Evolutionary conservation across 2,888 invertebrate species (phyloP), one percentile per base, ranked within the genome.

Genomic region (Lepidocyrtinus sp.): DNA sequence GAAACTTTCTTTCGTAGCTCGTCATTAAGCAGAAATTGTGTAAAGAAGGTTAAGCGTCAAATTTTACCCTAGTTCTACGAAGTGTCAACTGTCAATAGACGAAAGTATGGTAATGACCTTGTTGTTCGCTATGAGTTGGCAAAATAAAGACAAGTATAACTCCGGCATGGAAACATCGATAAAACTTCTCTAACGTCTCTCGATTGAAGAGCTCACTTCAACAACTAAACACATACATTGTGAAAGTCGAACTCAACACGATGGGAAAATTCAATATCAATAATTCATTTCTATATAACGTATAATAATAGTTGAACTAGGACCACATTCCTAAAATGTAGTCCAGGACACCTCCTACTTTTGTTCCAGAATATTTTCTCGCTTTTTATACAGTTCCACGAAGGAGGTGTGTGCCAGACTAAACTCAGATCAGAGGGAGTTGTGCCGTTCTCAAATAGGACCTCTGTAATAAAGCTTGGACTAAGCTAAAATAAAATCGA

Each of bases 401-500:
- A n/a, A n/a, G n/a, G n/a, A n/a, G n/a, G n/a, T n/a, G n/a, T n/a
- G n/a, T n/a, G n/a, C n/a, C n/a, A n/a, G n/a, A n/a, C n/a, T n/a
- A n/a, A n/a, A n/a, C n/a, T n/a, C n/a, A n/a, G n/a, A n/a, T n/a
- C n/a, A n/a, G n/a, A n/a, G n/a, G n/a, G n/a, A n/a, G n/a, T n/a
- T n/a, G n/a, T n/a, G n/a, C n/a, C n/a, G n/a, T n/a, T n/a, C n/a
- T n/a, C n/a, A n/a, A n/a, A n/a, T n/a, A n/a, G n/a, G n/a, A n/a
- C n/a, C n/a, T n/a, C n/a, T n/a, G n/a, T n/a, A n/a, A n/a, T n/a
- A n/a, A n/a, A n/a, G n/a, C n/a, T 50, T 50, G 50, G 50, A 15
- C 50, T 50, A 50, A n/a, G n/a, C n/a, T n/a, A n/a, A n/a, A n/a
- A n/a, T 50, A 50, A 50, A 50, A 50, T 50, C 50, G 50, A 50